A percentile compares a stretch with the other conserved stretches of the same genome.
phyloP scores from a whole-genome alignment of 2,797 vertebrate genomes.

The Tolypeutes matacus region DNA sequence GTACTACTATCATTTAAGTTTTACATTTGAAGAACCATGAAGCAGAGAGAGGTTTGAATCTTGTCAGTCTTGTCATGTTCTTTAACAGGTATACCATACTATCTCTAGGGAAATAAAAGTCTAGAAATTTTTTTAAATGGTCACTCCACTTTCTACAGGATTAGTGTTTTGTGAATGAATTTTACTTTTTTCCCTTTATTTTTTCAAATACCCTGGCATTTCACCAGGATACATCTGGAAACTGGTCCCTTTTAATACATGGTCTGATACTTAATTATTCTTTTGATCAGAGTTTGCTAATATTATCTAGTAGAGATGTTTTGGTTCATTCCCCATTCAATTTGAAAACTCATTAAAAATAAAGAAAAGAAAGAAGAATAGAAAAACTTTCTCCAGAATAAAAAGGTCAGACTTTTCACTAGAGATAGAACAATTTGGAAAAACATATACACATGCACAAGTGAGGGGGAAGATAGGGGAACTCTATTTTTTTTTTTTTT shows the following conservation, averaged over 20 bases:
- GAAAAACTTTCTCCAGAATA: neutral
- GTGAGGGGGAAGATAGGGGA: too few relatives aligned
- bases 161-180: neutral
- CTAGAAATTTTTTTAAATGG: neutral
- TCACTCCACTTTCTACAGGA: neutral
- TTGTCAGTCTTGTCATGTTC: neutral
- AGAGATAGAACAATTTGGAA: neutral
- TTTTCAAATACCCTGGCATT: too few relatives aligned
- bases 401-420: neutral
- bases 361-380: neutral
- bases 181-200: neutral
- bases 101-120: neutral
- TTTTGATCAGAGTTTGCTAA: neutral
- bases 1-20: neutral
- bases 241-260: neutral
- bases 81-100: neutral
- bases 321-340: neutral
- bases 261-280: constrained; percentile 12
- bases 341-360: constrained; percentile 42
- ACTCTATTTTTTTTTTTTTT: too few relatives aligned
- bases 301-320: constrained; percentile 21
- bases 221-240: neutral
- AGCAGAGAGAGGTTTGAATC: neutral
- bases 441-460: neutral
- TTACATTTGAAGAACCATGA: neutral